phyloP scores from a whole-genome alignment of 2,888 invertebrate species.

The Thera obeliscata region DNA sequence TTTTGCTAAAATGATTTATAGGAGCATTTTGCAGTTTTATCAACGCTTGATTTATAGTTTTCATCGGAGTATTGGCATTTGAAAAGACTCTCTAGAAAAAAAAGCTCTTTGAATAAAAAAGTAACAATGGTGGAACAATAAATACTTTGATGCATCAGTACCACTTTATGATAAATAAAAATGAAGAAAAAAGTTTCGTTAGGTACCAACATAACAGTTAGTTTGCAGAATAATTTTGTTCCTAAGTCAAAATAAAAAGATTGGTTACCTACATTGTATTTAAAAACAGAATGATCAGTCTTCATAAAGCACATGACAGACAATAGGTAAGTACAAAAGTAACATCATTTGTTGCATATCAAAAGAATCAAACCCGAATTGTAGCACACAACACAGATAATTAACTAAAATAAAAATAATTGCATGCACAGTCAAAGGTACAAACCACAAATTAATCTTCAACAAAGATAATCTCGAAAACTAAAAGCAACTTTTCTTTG shows the following conservation, averaged over 20 bases:
- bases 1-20: conserved; percentile 15
- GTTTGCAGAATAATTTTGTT: too few relatives aligned
- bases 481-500: conserved; percentile 53
- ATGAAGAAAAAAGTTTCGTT: too few relatives aligned
- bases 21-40: conserved; percentile 13
- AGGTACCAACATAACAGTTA: too few relatives aligned
- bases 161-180: too few relatives aligned
- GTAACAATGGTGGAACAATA: neutral
- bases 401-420: conserved; percentile 38
- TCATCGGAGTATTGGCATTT: neutral
- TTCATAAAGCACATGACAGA: neutral
- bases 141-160: neutral
- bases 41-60: conserved; percentile 13
- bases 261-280: too few relatives aligned
- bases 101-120: too few relatives aligned
- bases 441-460: conserved; percentile 57
- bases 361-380: conserved; percentile 23
- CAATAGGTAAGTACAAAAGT: neutral
- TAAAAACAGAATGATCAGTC: neutral
- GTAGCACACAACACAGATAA: conserved; percentile 28
- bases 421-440: conserved; percentile 49
- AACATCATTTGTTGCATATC: conserved; percentile 10
- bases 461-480: conserved; percentile 56
- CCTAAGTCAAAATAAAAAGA: too few relatives aligned
- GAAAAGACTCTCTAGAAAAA: neutral